A percentile compares a stretch with the other conserved stretches of the same genome.
Conservation (phyloP, 2,797 vertebrate genomes). For the Phalloptychus januarius region DNA sequence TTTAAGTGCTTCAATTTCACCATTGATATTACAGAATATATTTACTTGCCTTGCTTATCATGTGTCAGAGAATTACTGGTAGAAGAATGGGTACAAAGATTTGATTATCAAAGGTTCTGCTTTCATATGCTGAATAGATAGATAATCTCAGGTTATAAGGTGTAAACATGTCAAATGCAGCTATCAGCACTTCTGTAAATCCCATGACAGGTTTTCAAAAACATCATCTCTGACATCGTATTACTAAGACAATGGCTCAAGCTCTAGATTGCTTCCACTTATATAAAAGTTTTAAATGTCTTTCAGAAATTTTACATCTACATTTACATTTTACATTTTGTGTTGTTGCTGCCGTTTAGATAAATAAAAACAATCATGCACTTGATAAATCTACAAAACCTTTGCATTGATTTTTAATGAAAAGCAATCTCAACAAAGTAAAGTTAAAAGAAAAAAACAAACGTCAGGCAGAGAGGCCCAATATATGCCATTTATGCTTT, state of each 20-base stretch:
- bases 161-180: background rate
- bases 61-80: background rate
- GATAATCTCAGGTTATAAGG: background rate
- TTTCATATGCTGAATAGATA: background rate
- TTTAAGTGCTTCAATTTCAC: background rate
- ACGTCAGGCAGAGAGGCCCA: too few species aligned
- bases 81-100: background rate
- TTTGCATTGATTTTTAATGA: background rate
- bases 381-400: background rate
- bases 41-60: background rate
- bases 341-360: background rate
- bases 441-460: background rate
- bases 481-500: background rate
- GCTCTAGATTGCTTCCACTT: background rate
- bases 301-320: background rate
- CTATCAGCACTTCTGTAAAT: background rate
- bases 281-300: background rate
- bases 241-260: background rate
- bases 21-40: background rate
- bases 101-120: background rate
- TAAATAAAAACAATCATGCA: background rate
- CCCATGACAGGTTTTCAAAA: background rate
- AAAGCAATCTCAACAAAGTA: background rate
- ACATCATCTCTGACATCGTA: background rate
- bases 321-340: background rate